Conservation (phyloP, 2,113 vertebrate species). For the Geothlypis trichas region DNA sequence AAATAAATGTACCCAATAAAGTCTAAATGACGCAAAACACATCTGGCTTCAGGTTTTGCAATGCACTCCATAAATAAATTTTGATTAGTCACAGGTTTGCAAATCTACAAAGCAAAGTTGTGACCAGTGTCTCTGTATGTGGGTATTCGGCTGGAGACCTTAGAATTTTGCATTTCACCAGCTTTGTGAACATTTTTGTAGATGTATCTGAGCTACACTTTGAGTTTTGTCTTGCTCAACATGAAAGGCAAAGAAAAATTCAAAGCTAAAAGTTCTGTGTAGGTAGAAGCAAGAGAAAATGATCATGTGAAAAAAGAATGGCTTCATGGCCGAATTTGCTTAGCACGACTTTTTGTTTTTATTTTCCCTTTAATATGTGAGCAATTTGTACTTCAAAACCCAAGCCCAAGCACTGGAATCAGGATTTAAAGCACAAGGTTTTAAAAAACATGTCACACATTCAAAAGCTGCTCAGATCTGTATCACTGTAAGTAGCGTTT, state of each 20-base stretch:
- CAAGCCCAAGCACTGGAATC: neutral
- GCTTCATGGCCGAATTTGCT: neutral
- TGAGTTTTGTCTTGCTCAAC: neutral
- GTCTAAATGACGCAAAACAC: slow-evolving; percentile 13
- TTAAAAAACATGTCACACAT: neutral
- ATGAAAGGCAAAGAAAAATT: neutral
- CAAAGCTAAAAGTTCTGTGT: neutral
- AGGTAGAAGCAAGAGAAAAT: neutral
- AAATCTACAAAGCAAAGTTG: slow-evolving; percentile 16
- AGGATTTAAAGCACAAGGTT: neutral
- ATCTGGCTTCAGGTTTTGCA: slow-evolving; percentile 55
- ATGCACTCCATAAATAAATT: slow-evolving; percentile 18
- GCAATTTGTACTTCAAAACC: neutral
- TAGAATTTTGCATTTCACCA: neutral
- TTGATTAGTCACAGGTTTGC: slow-evolving; percentile 47
- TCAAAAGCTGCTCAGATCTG: neutral
- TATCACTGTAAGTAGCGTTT: neutral
- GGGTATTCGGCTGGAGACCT: neutral
- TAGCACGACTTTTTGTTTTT: neutral
- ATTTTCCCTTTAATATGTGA: neutral
- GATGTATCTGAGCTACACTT: neutral
- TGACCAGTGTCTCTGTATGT: neutral
- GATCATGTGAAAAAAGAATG: neutral
- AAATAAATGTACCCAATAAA: slow-evolving; percentile 44
- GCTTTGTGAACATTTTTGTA: neutral